Base-by-base conservation (phyloP, 2,888 invertebrate species). In the Agriopis aurantiaria region DNA sequence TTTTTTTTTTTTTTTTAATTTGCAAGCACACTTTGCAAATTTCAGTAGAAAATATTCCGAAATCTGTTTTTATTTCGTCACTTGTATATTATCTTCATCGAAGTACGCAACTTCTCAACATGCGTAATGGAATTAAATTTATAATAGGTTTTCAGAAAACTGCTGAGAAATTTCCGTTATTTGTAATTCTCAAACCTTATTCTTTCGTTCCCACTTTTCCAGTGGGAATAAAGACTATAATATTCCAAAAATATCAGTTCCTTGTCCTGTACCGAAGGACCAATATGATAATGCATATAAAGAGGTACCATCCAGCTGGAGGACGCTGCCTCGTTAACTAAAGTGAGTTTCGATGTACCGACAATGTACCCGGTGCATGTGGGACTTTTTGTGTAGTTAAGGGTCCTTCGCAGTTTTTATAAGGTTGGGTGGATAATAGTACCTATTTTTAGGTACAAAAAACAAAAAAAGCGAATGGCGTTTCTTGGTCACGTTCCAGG, bases 321-420 rank as follows among this genome's bases (percentile, higher is more conserved):
- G 80, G 76, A 75, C 74, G 76, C 52, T 70, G 68, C 67, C 85
- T 87, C 85, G 83, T 84, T 83, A 82, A 41, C 71, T 74, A 77
- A 81, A 84, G 84, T 84, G 80, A 78, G 79, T 84, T 84, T 82
- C 82, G 75, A 81, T 84, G 84, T 84, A 81, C 61, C 40, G 33
- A 33, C 71, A 66, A 76, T 75, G 66, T 52, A 43, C 46, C 17
- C 61, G 64, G 49, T 71, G 69, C 69, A 69, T 68, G 62, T 55
- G 63, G 60, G 68, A 67, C 61, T 75, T 72, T 73, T 71, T 75
- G 70, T 69, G 53, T 51, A 53, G 49, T 33, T 46, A 33, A 68
- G 64, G 65, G 46, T 56, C 40, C n/a, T 43, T 49, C 41, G 40
- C 49, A 49, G 60, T 17, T 60, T 59, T 14, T 40, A 40, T 51